Evolutionary conservation across 2,888 invertebrate genomes (phyloP).

Genomic region (Acanthosepion pharaonis): DNA sequence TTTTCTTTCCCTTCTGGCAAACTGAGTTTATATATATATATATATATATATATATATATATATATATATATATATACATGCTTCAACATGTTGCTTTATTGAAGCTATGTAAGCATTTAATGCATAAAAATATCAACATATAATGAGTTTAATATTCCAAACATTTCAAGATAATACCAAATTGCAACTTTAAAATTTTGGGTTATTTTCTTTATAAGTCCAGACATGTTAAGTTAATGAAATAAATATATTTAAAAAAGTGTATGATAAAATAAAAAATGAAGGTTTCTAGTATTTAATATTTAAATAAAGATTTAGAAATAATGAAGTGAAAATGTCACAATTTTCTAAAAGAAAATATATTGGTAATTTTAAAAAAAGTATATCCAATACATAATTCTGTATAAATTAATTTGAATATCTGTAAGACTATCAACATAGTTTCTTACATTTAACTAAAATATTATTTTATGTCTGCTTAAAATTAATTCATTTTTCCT

Average conservation of each 20-base stretch:
- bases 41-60: slow-evolving; percentile 35
- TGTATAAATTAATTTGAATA: background rate
- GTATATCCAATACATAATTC: background rate
- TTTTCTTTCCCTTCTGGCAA: background rate
- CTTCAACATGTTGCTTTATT: background rate
- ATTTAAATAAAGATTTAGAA: background rate
- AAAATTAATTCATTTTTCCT: too few species aligned
- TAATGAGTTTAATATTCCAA: background rate
- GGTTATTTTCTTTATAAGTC: background rate
- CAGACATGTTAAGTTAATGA: slow-evolving; percentile 2
- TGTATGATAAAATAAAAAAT: background rate
- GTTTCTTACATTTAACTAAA: too few species aligned
- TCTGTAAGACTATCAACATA: too few species aligned
- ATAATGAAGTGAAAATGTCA: background rate
- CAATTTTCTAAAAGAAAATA: too few species aligned
- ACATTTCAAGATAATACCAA: background rate
- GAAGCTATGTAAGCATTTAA: background rate
- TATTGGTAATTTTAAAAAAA: too few species aligned
- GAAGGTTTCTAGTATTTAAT: too few species aligned
- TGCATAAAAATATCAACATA: background rate
- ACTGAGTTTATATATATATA: slow-evolving; percentile 6
- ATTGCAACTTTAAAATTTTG: background rate
- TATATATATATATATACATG: background rate
- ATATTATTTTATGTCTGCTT: too few species aligned
- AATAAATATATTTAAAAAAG: background rate